Percentiles rank a stretch among this genome's conserved stretches.
phyloP scores from a whole-genome alignment of 2,888 invertebrate genomes.

The Tuberolachnus salignus region DNA sequence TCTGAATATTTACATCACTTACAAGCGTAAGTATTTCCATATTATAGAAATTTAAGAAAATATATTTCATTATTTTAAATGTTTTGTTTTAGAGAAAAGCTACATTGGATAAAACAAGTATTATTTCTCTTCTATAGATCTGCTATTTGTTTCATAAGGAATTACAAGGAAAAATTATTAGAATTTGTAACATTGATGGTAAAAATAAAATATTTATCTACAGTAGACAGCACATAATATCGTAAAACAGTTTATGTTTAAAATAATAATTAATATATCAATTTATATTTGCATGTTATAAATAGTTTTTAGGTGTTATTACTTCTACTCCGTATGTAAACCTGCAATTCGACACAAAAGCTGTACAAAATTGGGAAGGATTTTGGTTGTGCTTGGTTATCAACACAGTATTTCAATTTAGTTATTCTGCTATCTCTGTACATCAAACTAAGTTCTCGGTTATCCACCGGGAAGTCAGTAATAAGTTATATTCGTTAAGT shows the following conservation, averaged over 20 bases:
- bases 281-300: too few relatives aligned
- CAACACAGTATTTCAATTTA: constrained; percentile 37
- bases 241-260: not conserved
- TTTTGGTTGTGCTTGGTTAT: constrained; percentile 50
- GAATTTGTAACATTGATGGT: constrained; percentile 41
- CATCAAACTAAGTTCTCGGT: constrained; percentile 42
- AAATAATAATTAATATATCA: too few relatives aligned
- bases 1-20: constrained; percentile 45
- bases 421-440: constrained; percentile 3
- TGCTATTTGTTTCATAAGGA: constrained; percentile 26
- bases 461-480: constrained; percentile 49
- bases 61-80: not conserved
- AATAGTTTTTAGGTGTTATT: constrained; percentile 46
- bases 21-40: constrained; percentile 36
- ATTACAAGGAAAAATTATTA: constrained; percentile 40
- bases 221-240: not conserved
- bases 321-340: constrained; percentile 35
- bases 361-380: constrained; percentile 53
- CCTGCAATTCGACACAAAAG: constrained; percentile 41
- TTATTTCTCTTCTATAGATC: constrained; percentile 29
- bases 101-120: constrained; percentile 17
- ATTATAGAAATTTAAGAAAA: not conserved
- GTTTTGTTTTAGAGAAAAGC: constrained; percentile 23
- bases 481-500: constrained; percentile 36
- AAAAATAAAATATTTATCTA: not conserved